phyloP scores from a whole-genome alignment of 2,113 vertebrate genomes.

The Nycticorax nycticorax region DNA sequence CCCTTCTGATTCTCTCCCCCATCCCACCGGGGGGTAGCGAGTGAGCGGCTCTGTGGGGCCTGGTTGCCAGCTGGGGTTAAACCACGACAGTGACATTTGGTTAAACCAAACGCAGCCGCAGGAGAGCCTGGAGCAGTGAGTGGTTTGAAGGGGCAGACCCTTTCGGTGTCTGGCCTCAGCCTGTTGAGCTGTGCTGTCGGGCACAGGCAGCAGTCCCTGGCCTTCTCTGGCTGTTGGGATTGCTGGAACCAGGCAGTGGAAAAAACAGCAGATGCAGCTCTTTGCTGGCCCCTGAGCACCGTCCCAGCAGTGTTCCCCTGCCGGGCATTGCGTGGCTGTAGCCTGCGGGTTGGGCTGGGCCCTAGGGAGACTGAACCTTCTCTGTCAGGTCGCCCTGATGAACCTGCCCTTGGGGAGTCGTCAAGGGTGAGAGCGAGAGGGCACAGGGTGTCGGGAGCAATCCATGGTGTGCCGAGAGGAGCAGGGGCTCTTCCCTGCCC shows the following conservation, averaged over 20 bases:
- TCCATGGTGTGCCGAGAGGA: background rate
- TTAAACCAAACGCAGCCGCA: fast-evolving
- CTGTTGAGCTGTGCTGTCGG: background rate
- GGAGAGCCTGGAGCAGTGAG: background rate
- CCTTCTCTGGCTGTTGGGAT: background rate
- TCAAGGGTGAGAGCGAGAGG: background rate
- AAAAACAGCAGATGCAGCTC: background rate
- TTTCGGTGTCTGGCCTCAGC: fast-evolving
- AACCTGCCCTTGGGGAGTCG: background rate
- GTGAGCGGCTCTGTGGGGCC: no score
- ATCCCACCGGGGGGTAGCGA: no score
- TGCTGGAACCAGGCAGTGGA: background rate
- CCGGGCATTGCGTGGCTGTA: background rate
- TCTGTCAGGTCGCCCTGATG: background rate
- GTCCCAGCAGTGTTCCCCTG: background rate
- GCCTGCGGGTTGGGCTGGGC: background rate
- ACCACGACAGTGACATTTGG: background rate
- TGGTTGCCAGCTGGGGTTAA: no score
- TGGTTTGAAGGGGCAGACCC: background rate
- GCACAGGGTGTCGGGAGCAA: background rate
- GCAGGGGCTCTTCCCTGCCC: background rate
- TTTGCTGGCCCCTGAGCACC: fast-evolving
- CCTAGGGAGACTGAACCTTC: fast-evolving
- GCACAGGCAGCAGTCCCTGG: background rate
- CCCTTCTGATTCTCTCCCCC: no score